phyloP scores from a whole-genome alignment of 2,113 vertebrate genomes.

The Malurus cyaneus region DNA sequence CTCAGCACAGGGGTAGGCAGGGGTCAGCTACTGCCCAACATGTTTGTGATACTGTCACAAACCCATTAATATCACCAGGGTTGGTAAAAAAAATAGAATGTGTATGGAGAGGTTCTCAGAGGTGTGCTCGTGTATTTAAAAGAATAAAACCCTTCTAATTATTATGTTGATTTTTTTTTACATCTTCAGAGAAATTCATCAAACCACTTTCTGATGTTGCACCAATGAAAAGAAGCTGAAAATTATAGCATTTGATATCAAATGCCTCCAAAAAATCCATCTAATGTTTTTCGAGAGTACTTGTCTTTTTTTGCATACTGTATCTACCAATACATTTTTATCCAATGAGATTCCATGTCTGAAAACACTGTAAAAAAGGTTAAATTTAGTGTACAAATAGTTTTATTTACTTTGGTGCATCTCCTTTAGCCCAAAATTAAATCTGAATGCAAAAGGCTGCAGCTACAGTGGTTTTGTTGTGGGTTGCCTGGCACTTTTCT shows the following conservation, averaged over 20 bases:
- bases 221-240: neutral
- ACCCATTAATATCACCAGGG: neutral
- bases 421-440: neutral
- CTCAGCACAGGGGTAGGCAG: neutral
- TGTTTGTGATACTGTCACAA: neutral
- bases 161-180: neutral
- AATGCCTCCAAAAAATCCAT: neutral
- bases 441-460: neutral
- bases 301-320: neutral
- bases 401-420: neutral
- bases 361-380: neutral
- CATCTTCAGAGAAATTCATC: neutral
- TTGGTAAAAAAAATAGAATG: fast-evolving
- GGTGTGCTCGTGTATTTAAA: neutral
- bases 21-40: neutral
- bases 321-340: neutral
- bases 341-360: neutral
- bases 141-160: neutral
- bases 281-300: neutral
- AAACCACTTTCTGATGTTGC: neutral
- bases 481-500: neutral
- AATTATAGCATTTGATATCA: neutral
- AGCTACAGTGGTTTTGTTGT: fast-evolving
- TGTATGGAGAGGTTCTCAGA: neutral
- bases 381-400: neutral